Evolutionary conservation across 2,888 invertebrate genomes (phyloP).

Genomic region (Gisinianus flammeolus): DNA sequence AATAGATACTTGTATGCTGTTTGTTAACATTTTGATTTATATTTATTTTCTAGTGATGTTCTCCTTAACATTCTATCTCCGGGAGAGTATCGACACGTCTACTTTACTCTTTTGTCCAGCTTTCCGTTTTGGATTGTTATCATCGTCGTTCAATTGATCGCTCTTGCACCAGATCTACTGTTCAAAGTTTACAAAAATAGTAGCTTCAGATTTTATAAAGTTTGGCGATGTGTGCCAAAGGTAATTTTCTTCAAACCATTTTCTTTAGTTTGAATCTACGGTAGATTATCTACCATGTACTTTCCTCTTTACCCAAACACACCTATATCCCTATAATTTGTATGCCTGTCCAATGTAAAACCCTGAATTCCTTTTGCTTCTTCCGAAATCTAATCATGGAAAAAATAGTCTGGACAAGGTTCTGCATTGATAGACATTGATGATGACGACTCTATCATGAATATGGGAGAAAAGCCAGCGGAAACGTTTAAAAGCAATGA

Average conservation of each 20-base stretch:
- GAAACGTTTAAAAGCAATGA: neutral
- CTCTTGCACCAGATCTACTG: constrained; percentile 68
- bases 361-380: neutral
- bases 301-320: neutral
- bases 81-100: constrained; percentile 61
- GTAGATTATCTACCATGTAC: neutral
- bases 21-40: constrained; percentile 17
- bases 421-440: neutral
- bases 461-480: neutral
- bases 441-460: neutral
- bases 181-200: constrained; percentile 47
- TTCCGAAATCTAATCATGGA: too few species aligned
- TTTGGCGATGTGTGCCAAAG: constrained; percentile 40
- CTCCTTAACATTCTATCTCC: constrained; percentile 7
- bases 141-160: constrained; percentile 64
- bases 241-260: constrained; percentile 31
- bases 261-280: neutral
- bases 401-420: constrained; percentile 1
- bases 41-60: constrained; percentile 21
- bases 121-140: constrained; percentile 70
- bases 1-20: too few species aligned
- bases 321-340: neutral
- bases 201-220: constrained; percentile 36
- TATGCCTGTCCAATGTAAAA: neutral
- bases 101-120: constrained; percentile 68